These are phyloP conservation scores for Rhea pennata DNA, from an alignment of 2,113 vertebrate genomes.

Conservation along the genomic window DNA sequence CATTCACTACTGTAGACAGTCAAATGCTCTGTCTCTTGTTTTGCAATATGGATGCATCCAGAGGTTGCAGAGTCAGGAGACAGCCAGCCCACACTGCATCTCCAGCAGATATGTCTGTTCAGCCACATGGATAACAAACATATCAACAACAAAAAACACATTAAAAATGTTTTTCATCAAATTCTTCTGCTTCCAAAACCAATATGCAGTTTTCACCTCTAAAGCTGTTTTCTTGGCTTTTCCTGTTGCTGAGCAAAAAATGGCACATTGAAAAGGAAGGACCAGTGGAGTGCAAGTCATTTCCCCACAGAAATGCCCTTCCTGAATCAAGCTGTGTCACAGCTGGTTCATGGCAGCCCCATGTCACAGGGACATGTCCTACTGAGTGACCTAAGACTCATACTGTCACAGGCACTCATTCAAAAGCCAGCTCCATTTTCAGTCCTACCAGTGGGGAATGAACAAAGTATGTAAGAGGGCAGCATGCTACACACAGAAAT, in stretches of 20 bases:
- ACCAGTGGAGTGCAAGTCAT: background rate
- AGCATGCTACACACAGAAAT: background rate
- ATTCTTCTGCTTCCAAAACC: background rate
- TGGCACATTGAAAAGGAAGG: background rate
- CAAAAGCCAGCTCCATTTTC: background rate
- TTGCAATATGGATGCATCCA: background rate
- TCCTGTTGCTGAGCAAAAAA: background rate
- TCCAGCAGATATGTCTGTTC: background rate
- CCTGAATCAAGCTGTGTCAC: background rate
- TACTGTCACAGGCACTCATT: accelerated
- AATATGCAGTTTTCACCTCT: background rate
- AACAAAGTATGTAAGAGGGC: background rate
- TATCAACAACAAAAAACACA: background rate
- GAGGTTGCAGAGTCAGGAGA: background rate
- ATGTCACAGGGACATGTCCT: background rate
- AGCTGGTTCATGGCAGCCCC: background rate
- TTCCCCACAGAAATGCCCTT: background rate
- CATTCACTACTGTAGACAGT: background rate
- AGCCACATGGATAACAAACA: background rate
- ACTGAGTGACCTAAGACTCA: background rate
- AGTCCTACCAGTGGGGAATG: background rate
- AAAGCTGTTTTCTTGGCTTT: background rate
- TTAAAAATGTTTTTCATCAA: background rate
- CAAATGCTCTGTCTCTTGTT: background rate
- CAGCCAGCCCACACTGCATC: background rate